Percentiles rank a stretch among this genome's conserved stretches.
phyloP scores from a whole-genome alignment of 2,888 invertebrate genomes.

The Sisyra terminalis region DNA sequence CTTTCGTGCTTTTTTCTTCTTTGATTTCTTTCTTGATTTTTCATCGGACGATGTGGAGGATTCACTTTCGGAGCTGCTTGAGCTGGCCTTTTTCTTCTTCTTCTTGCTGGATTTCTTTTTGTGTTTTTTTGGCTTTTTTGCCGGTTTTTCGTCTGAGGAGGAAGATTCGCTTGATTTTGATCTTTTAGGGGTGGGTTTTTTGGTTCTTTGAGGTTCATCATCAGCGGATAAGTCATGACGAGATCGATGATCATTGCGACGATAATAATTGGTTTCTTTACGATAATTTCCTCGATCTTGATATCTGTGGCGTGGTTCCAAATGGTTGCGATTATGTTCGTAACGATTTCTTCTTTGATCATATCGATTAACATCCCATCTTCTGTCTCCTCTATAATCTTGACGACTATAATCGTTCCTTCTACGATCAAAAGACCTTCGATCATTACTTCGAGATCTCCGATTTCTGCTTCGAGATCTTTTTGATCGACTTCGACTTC shows the following conservation, averaged over 20 bases:
- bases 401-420: slow-evolving; percentile 9
- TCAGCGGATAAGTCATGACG: neutral
- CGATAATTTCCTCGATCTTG: neutral
- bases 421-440: slow-evolving; percentile 11
- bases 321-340: slow-evolving; percentile 3
- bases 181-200: too few species aligned
- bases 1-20: too few species aligned
- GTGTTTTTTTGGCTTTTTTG: too few species aligned
- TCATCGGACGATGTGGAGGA: too few species aligned
- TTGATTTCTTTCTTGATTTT: too few species aligned
- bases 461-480: slow-evolving; percentile 5
- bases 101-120: too few species aligned
- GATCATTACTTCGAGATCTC: slow-evolving; percentile 11
- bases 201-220: too few species aligned
- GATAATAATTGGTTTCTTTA: neutral
- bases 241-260: neutral
- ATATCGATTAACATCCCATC: slow-evolving; percentile 11
- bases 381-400: slow-evolving; percentile 11
- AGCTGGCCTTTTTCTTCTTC: too few species aligned
- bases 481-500: neutral
- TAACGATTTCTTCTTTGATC: slow-evolving; percentile 11
- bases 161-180: too few species aligned
- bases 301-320: too few species aligned
- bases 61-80: too few species aligned
- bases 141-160: too few species aligned